Base-by-base conservation (phyloP, 1,140 invertebrate genomes). In the Vollenhovia emeryi region DNA sequence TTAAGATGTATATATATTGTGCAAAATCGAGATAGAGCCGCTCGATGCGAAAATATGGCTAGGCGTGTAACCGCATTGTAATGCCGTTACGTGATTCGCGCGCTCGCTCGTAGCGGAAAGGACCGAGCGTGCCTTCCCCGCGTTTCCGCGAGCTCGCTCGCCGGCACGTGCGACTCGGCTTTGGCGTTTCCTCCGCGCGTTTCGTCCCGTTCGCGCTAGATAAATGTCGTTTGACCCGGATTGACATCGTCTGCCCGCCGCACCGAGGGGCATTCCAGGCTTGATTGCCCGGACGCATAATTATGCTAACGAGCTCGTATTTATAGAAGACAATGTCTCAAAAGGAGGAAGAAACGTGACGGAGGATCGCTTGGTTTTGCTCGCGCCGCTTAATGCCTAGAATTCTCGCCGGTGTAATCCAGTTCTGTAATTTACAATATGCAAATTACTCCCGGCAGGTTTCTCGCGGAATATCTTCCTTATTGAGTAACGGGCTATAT, bases 231-330 rank as follows among this genome's bases (percentile, higher is more conserved):
- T 87, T 87, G 86, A 87, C 86, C 86, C 55, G 84, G 50, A 87
- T 86, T 86, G 74, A 87, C 86, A 87, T 74, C 50, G 74, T 48
- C 84, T 52, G 52, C 62, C 43, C 4, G 43, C 18, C 64, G 52
- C 69, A 62, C 15, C 66, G 57, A 57, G 33, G 36, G 59, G 27
- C 27, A 87, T 75, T 50, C 74, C 52, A 21, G n/a, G 45, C 33
- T 48, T 36, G 69, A 87, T 88, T 76, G 85, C 27, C 24, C 68
- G 75, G 85, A 64, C 84, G 64, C 75, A 80, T 87, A 88, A 88
- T 87, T 84, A 88, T 88, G 86, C 85, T 88, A 87, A 88, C 40
- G 40, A 76, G 30, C 30, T 75, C 68, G 48, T 86, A 83, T 87
- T 86, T 87, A 86, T 86, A 83, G 86, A 48, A 59, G 78, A 68